Conservation (phyloP, 2,888 invertebrate genomes). For the Lepetodrilus schrolli region DNA sequence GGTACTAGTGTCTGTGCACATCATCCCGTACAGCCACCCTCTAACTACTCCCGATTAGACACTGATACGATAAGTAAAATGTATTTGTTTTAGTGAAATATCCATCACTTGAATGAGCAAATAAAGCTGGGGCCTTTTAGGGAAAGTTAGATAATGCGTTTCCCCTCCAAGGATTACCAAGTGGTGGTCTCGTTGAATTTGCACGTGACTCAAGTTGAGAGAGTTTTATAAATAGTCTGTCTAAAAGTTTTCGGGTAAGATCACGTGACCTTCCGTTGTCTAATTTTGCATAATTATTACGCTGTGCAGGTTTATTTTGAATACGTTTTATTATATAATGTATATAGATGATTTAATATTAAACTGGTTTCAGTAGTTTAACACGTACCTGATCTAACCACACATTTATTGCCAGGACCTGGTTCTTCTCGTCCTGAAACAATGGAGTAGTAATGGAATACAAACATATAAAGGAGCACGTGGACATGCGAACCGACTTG, state of each 20-base stretch:
- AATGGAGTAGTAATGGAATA: not conserved
- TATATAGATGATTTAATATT: not conserved
- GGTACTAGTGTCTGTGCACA: no score
- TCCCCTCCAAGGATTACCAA: no score
- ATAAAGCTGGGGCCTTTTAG: not conserved
- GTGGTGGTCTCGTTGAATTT: no score
- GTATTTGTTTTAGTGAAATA: constrained; percentile 6
- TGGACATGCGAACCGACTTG: no score
- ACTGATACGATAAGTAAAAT: not conserved
- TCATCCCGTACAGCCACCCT: not conserved
- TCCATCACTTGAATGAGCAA: constrained; percentile 6
- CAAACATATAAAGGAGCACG: not conserved
- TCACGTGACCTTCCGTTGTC: no score
- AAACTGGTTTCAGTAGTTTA: not conserved
- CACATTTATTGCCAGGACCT: constrained; percentile 72
- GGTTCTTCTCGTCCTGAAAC: constrained; percentile 73
- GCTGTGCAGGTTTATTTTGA: no score
- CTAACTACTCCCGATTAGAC: not conserved
- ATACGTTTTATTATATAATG: no score
- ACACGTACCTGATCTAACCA: constrained; percentile 72
- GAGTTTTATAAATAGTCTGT: no score
- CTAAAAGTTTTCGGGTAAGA: no score
- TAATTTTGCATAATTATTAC: no score
- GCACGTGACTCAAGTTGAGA: no score
- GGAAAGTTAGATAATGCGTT: constrained; percentile 4